Base-by-base conservation (phyloP, 2,113 vertebrate genomes). In the Marmota monax region DNA sequence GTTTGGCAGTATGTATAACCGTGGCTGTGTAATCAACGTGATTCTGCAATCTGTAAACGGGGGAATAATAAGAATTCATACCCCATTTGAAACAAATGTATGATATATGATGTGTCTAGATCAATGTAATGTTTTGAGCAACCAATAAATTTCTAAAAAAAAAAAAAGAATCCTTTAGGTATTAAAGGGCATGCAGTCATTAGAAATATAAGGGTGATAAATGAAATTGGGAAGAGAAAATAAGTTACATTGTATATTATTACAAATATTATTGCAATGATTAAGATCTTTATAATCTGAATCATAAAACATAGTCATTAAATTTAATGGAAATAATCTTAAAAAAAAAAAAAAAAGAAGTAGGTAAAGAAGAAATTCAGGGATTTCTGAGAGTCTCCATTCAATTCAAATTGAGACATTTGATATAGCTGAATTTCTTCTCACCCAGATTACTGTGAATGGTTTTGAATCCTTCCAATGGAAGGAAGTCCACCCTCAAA, bases 391-490 rank as follows among this genome's bases (percentile, higher is more conserved):
- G 63, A 96, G 88, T 70, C 37, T 53, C 63, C 37, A 25, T 37
- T 95, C 90, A 51, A 74, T 17, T 70, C 37, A 79, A 53, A 92
- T 16, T 20, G 51, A 91, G 37, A 76, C 51, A 77, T 77, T 80
- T 37, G n/a, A 58, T 96, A 87, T 61, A 88, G 78, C 32, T 92
- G 48, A 95, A 84, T 89, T 96, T 92, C 70, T 84, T 95, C 42
- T 95, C 39, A 84, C 48, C 34, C 56, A 93, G 53, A 92, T 79
- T 76, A 63, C 73, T 10, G 3, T 42, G 51, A 93, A 93, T 42
- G 27, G 6, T 67, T 27, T 56, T 84, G 65, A 92, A 37, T 77
- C 72, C 76, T 91, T 91, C 58, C 56, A 48, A 42, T 65, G 39
- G 76, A 94, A 95, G 61, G 23, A 56, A 90, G 34, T 39, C 84